Conservation (phyloP, 2,888 invertebrate genomes). For the Rosalia funebris region DNA sequence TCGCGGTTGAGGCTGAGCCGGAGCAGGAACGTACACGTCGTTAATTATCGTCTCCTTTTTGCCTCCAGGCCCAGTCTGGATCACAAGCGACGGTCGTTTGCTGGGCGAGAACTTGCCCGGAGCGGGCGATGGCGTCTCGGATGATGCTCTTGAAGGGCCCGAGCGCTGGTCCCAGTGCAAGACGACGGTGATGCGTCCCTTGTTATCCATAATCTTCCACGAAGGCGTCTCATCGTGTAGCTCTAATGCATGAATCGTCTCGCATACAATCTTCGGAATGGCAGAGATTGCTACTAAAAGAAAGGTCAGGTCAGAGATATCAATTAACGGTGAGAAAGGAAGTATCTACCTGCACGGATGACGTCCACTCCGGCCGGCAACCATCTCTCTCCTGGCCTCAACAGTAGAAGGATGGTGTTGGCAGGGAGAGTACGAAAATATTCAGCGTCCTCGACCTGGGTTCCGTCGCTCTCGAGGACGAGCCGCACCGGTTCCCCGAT, state of each 20-base stretch:
- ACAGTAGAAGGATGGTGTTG: constrained; percentile 88
- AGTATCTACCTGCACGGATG: constrained; percentile 84
- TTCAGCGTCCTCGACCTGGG: constrained; percentile 95
- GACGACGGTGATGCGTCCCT: constrained; percentile 95
- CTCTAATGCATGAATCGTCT: constrained; percentile 94
- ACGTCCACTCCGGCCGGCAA: constrained; percentile 93
- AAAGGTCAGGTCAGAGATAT: constrained; percentile 28
- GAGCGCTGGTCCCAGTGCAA: constrained; percentile 95
- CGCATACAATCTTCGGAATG: constrained; percentile 96
- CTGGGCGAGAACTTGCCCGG: constrained; percentile 69
- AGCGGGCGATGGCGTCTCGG: constrained; percentile 66
- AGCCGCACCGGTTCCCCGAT: constrained; percentile 88
- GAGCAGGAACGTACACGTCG: constrained; percentile 65
- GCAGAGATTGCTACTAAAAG: constrained; percentile 85
- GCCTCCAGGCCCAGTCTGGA: constrained; percentile 51
- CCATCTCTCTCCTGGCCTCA: constrained; percentile 92
- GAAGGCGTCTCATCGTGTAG: constrained; percentile 96
- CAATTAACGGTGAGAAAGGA: constrained; percentile 8
- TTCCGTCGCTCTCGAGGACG: constrained; percentile 95
- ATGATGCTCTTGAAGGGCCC: constrained; percentile 65
- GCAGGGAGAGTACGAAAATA: constrained; percentile 94
- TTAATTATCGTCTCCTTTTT: constrained; percentile 72
- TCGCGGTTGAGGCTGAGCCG: constrained; percentile 59
- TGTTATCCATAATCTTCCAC: constrained; percentile 99
- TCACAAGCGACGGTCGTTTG: constrained; percentile 77